Base-by-base conservation (phyloP, 2,113 vertebrate species). In the Bambusicola thoracicus region DNA sequence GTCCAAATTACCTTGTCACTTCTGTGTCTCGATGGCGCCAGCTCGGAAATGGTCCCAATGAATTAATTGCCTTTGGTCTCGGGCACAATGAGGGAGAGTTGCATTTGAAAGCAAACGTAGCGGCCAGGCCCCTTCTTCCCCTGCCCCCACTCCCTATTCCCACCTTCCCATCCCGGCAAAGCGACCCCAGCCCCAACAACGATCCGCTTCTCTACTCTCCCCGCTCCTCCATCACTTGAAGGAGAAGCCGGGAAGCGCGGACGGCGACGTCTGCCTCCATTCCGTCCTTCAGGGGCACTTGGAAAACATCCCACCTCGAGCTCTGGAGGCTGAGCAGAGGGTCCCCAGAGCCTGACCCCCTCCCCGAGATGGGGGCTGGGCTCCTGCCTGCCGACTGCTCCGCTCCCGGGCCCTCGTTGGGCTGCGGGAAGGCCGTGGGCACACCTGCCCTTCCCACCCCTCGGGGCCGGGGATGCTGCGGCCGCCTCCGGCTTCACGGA, bases 1-100 rank as follows among this genome's bases (percentile, higher is more conserved):
- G 89, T 93, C 97, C 95, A 93, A 96, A 98, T 98, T 97, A 97
- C 97, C 96, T 97, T 97, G 98, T 97, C 98, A 97, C 97, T 98
- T 97, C 96, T 95, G 90, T 97, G 96, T 94, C 97, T 96, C 69
- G 41, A 83, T 95, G 98, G 98, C 98, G 98, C 98, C 98, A 98
- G 97, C 92, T 98, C 97, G 97, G 98, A 98, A 98, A 97, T 98
- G 96, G 95, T 96, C 97, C 95, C 97, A 95, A 92, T 97, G 97
- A 96, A 97, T 97, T 98, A 97, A 98, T 96, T 97, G 94, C 96
- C 97, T 98, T 97, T 97, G 96, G 97, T 97, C 97, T 97, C 96
- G 25, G 84, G 66, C 77, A 96, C 95, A 96, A 96, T 94, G 94
- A 94, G 73, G 59, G 34, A 89, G 94, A 96, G 95, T 91, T 98